Conservation (phyloP, 2,797 vertebrate genomes). For the Rhinophrynus dorsalis region DNA sequence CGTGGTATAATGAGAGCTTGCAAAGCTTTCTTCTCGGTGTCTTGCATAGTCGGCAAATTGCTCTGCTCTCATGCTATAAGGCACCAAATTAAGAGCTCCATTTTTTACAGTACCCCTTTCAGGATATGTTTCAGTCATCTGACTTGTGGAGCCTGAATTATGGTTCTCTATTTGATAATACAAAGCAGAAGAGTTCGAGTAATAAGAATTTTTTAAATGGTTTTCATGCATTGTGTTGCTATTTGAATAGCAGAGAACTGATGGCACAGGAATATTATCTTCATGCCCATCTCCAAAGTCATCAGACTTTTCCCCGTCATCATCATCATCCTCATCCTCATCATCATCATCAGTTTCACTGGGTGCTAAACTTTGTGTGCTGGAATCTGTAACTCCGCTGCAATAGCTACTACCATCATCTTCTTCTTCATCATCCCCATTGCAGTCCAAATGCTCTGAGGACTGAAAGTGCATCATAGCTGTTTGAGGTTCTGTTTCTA, state of each 20-base stretch:
- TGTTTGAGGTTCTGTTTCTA: slow-evolving; percentile 77
- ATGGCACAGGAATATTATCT: slow-evolving; percentile 81
- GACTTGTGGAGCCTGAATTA: slow-evolving; percentile 68
- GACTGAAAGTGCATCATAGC: slow-evolving; percentile 84
- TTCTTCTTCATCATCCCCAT: slow-evolving; percentile 79
- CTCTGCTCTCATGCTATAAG: slow-evolving; percentile 81
- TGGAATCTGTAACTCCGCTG: slow-evolving; percentile 93
- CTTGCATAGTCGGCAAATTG: slow-evolving; percentile 78
- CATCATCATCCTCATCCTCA: slow-evolving; percentile 80
- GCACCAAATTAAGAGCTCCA: slow-evolving; percentile 73
- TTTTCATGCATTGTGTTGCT: slow-evolving; percentile 75
- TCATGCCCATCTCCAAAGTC: slow-evolving; percentile 74
- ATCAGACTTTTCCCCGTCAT: slow-evolving; percentile 81
- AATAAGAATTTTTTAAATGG: slow-evolving; percentile 83
- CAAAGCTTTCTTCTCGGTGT: slow-evolving; percentile 71
- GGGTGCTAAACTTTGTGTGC: slow-evolving; percentile 92
- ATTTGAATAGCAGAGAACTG: slow-evolving; percentile 87
- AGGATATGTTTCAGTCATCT: slow-evolving; percentile 77
- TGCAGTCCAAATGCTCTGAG: slow-evolving; percentile 82
- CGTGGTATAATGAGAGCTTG: slow-evolving; percentile 74
- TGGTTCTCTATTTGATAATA: slow-evolving; percentile 92
- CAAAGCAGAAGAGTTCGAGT: slow-evolving; percentile 80
- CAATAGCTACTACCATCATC: slow-evolving; percentile 95
- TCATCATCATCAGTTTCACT: slow-evolving; percentile 87
- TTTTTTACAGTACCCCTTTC: slow-evolving; percentile 79